Evolutionary conservation across 2,888 invertebrate genomes (phyloP).

Genomic region (Catotricha subobsoleta): DNA sequence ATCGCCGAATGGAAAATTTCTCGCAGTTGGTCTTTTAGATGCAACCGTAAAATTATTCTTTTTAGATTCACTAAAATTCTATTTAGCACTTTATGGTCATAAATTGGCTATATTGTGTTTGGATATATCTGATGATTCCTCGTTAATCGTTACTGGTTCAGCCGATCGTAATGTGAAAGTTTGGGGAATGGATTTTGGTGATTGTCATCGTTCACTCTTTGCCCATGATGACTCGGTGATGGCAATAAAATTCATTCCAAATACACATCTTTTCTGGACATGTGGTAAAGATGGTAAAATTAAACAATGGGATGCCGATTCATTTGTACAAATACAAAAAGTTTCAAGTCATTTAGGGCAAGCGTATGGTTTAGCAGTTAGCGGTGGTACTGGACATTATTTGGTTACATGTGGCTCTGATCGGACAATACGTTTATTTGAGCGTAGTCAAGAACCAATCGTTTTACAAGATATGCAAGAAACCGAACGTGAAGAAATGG

Average conservation of each 20-base stretch:
- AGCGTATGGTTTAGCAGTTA: constrained; percentile 59
- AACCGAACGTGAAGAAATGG: constrained; percentile 59
- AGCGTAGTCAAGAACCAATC: constrained; percentile 71
- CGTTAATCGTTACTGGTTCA: constrained; percentile 81
- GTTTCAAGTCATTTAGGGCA: constrained; percentile 72
- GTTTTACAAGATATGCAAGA: constrained; percentile 88
- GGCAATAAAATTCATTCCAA: constrained; percentile 70
- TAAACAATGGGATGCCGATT: constrained; percentile 95
- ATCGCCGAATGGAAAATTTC: constrained; percentile 68
- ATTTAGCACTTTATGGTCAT: constrained; percentile 88
- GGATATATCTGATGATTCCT: constrained; percentile 81
- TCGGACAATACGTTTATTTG: constrained; percentile 67
- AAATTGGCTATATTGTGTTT: constrained; percentile 83
- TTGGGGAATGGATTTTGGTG: constrained; percentile 99
- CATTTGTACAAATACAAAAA: constrained; percentile 75
- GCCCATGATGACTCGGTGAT: constrained; percentile 94
- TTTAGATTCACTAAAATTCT: constrained; percentile 87
- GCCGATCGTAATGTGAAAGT: constrained; percentile 91
- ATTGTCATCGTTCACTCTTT: constrained; percentile 87
- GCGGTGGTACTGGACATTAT: constrained; percentile 41
- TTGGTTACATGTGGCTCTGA: constrained; percentile 72
- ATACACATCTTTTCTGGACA: constrained; percentile 85
- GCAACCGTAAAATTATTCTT: constrained; percentile 92
- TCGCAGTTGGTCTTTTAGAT: constrained; percentile 82
- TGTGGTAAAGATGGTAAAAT: constrained; percentile 85